A percentile compares a stretch with the other conserved stretches of the same genome.
phyloP scores from a whole-genome alignment of 2,113 vertebrate species.

The Macroglossus sobrinus region DNA sequence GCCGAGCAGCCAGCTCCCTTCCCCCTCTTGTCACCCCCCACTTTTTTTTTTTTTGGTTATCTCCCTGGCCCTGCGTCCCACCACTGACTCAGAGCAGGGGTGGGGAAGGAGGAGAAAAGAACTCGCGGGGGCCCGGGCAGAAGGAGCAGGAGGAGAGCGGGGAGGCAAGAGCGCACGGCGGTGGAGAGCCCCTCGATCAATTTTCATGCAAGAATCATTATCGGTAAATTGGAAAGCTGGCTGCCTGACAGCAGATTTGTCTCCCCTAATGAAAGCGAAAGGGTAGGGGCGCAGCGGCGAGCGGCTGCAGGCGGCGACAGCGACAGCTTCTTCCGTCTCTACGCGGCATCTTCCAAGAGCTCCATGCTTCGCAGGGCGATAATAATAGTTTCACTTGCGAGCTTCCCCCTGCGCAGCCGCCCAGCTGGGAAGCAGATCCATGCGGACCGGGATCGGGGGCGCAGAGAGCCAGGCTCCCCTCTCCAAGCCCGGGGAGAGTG shows the following conservation, averaged over 20 bases:
- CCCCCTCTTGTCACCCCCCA: conserved; percentile 53
- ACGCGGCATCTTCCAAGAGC: conserved; percentile 62
- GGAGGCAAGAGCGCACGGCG: conserved; percentile 64
- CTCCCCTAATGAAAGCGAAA: conserved; percentile 89
- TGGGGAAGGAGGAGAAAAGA: conserved; percentile 70
- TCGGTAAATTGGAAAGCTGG: conserved; percentile 91
- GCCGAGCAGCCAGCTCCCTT: conserved; percentile 63
- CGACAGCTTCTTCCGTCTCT: conserved; percentile 50
- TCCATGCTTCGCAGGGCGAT: conserved; percentile 37
- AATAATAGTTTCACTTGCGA: conserved; percentile 67
- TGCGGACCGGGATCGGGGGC: background rate
- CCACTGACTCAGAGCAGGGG: conserved; percentile 79
- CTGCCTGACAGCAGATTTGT: conserved; percentile 94
- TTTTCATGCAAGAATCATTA: conserved; percentile 93
- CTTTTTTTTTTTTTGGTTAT: conserved; percentile 55
- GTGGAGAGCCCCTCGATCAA: conserved; percentile 84
- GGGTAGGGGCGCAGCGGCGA: conserved; percentile 83
- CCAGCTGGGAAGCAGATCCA: background rate
- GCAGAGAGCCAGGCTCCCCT: background rate
- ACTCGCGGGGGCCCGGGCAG: conserved; percentile 83
- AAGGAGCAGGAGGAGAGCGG: conserved; percentile 68
- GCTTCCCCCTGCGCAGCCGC: background rate
- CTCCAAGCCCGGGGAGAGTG: background rate
- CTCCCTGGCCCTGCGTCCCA: conserved; percentile 76
- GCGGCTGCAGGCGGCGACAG: conserved; percentile 84